Evolutionary conservation across 1,140 invertebrate species (phyloP).

Genomic region (Ceratina calcarata): DNA sequence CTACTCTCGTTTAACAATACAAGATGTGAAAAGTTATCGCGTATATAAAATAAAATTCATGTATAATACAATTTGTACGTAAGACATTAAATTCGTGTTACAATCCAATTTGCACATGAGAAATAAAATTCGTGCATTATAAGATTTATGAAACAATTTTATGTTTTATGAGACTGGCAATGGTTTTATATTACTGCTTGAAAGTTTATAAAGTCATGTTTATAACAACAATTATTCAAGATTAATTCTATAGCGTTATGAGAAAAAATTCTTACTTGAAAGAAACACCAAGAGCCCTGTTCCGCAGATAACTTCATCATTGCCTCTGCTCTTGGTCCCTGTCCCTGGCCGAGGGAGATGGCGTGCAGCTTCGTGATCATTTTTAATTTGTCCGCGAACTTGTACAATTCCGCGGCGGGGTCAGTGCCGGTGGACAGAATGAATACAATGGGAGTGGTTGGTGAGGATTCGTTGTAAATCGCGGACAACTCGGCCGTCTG

Average conservation of each 20-base stretch:
- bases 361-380: constrained; percentile 82
- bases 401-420: constrained; percentile 84
- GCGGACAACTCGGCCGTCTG: constrained; percentile 84
- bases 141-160: too few relatives aligned
- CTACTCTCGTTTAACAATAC: too few relatives aligned
- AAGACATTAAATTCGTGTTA: too few relatives aligned
- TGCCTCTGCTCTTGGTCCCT: constrained; percentile 84
- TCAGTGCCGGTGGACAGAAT: constrained; percentile 87
- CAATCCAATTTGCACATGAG: too few relatives aligned
- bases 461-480: constrained; percentile 85
- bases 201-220: background rate
- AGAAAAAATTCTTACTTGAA: constrained; percentile 76
- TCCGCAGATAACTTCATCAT: constrained; percentile 83
- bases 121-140: too few relatives aligned
- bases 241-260: background rate
- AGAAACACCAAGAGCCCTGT: constrained; percentile 85
- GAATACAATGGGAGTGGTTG: constrained; percentile 84
- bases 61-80: too few relatives aligned
- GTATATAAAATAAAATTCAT: too few relatives aligned
- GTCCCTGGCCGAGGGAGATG: constrained; percentile 88
- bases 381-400: constrained; percentile 84
- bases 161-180: too few relatives aligned
- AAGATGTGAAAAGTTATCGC: too few relatives aligned
- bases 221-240: background rate
- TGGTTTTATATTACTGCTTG: too few relatives aligned